These are phyloP conservation scores for Nemurella pictetii DNA, from an alignment of 2,888 invertebrate species.

Conservation along the genomic window DNA sequence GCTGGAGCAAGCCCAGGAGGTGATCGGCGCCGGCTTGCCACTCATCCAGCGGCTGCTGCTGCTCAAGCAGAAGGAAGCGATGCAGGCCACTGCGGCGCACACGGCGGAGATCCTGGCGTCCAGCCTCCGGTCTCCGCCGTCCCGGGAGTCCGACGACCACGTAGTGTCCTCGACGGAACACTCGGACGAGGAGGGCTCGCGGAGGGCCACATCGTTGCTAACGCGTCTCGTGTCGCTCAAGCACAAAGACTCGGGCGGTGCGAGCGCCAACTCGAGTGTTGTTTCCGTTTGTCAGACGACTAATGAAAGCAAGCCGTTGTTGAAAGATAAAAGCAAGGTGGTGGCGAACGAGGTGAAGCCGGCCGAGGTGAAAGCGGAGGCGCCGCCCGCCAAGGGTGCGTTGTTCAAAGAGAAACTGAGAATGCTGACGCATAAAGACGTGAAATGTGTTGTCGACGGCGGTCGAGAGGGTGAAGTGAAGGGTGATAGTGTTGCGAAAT, in stretches of 20 bases:
- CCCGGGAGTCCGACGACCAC: neutral
- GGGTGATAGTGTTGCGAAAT: neutral
- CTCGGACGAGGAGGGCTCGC: conserved; percentile 11
- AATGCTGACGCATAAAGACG: conserved; percentile 16
- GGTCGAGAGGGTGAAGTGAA: neutral
- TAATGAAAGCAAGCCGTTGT: conserved; percentile 14
- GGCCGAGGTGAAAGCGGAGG: neutral
- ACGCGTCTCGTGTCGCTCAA: conserved; percentile 37
- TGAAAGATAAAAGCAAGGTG: conserved; percentile 1
- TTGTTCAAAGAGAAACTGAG: conserved; percentile 53
- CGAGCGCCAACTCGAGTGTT: neutral
- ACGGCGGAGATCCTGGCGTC: conserved; percentile 52
- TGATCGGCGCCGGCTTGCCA: conserved; percentile 71
- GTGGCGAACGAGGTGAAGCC: conserved; percentile 14
- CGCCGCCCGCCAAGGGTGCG: conserved; percentile 51
- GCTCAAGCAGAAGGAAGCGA: conserved; percentile 60
- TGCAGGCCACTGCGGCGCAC: conserved; percentile 69
- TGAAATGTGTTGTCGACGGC: neutral
- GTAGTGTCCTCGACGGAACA: neutral
- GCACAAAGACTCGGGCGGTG: conserved; percentile 29
- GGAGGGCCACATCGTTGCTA: conserved; percentile 31
- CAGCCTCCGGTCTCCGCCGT: conserved; percentile 36
- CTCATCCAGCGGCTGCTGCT: conserved; percentile 73
- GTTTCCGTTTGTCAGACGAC: neutral
- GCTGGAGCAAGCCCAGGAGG: conserved; percentile 57